Base-by-base conservation (phyloP, 1,140 invertebrate species). In the Palaemon carinicauda region DNA sequence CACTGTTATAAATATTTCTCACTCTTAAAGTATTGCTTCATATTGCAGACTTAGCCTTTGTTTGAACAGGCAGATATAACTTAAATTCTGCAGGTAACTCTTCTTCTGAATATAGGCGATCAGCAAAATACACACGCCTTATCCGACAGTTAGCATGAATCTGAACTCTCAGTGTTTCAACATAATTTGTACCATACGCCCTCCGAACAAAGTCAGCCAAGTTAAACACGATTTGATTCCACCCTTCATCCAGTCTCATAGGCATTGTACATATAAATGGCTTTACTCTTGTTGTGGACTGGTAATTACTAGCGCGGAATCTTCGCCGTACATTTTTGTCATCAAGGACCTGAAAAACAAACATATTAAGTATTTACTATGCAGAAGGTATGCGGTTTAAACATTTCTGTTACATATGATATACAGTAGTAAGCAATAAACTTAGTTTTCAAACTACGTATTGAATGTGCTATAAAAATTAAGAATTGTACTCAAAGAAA, bases 141-240 rank as follows among this genome's bases (percentile, higher is more conserved):
- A 99, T 98, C 90, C 98, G 94, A 92, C 99, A 99, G 92, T 99
- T 99, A 52, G 98, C 98, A 93, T 99, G 98, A 90, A 99, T 98
- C 93, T 99, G 96, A 56, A 99, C 97, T 90, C 98, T 93, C 50
- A 99, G 93, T 15, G 99, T 99, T 92, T 99, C 98, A 52, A 99
- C 97, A 92, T 99, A 99, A 93, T 99, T 99, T 19, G 98, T 99
- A 19, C 99, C 99, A 92, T 99, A 99, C 1, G 99, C 99, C 90
- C 98, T 93, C 89, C 98, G 93, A 12, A 98, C 99, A 91, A 99
- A 99, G 92, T 99, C 99, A 60, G 98, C 97, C 74, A 99, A 93
- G 92, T 99, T 99, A 91, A 99, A 99, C 92, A 99, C 98, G 89
- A 99, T 97, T 92, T 92, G 93, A 93, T 99, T 99, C 98, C 99